Conservation (phyloP, 2,888 invertebrate species). For the Asteroscopus sphinx region DNA sequence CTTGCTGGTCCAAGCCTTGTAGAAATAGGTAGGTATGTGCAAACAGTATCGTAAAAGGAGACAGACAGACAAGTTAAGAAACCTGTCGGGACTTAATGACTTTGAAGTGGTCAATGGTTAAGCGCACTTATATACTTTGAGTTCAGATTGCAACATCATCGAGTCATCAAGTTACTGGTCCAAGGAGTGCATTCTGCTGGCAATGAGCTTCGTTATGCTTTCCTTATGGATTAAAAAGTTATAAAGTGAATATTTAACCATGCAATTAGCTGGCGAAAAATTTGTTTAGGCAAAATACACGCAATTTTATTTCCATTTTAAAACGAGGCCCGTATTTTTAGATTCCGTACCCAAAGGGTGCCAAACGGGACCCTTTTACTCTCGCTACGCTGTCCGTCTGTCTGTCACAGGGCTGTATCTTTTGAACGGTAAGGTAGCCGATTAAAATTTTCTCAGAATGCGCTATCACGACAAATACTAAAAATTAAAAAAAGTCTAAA, state of each 20-base stretch:
- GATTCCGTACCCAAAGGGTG: no score
- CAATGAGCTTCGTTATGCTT: conserved; percentile 2
- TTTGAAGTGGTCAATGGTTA: conserved; percentile 66
- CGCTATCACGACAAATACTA: no score
- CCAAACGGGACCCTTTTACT: no score
- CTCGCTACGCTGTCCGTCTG: no score
- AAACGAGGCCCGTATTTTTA: not conserved
- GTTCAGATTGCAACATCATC: conserved; percentile 60
- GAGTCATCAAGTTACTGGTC: conserved; percentile 16
- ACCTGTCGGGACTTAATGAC: conserved; percentile 69
- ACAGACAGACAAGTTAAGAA: conserved; percentile 69
- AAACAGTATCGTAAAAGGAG: conserved; percentile 73
- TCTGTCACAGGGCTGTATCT: no score
- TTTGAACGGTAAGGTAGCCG: no score
- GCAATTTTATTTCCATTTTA: not conserved
- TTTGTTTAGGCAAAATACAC: not conserved
- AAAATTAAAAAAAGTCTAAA: no score
- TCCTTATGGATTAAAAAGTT: not conserved
- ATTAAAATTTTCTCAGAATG: no score
- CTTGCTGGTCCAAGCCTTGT: conserved; percentile 34
- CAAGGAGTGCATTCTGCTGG: conserved; percentile 1
- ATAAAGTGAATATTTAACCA: not conserved
- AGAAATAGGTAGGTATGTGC: conserved; percentile 66
- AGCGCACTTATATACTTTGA: conserved; percentile 52
- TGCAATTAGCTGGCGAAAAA: not conserved